Percentiles rank a stretch among this genome's conserved stretches.
Conservation (phyloP, 2,888 invertebrate genomes). For the Melanostoma mellinum region DNA sequence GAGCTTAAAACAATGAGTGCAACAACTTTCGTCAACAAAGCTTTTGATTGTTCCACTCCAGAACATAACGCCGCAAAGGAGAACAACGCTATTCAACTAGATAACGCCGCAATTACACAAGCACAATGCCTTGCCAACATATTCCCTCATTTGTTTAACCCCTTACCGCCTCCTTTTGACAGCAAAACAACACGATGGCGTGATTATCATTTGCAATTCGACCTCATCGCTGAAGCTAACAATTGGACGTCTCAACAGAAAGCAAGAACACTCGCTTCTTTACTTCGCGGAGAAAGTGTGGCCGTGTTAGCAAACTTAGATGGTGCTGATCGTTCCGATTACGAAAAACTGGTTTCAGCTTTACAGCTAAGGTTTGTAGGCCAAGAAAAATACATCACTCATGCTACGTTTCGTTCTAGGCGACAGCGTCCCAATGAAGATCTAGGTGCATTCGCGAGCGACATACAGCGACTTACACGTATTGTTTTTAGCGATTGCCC, state of each 20-base stretch:
- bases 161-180: neutral
- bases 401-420: conserved; percentile 41
- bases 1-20: too few relatives aligned
- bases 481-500: conserved; percentile 20
- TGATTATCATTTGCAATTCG: too few relatives aligned
- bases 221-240: neutral
- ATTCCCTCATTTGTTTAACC: too few relatives aligned
- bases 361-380: conserved; percentile 3
- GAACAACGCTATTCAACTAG: too few relatives aligned
- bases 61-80: too few relatives aligned
- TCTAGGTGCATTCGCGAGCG: conserved; percentile 18
- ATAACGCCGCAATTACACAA: too few relatives aligned
- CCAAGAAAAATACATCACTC: conserved; percentile 35
- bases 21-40: too few relatives aligned
- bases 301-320: conserved; percentile 17
- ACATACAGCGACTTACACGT: conserved; percentile 6
- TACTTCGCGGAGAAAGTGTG: neutral
- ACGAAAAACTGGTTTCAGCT: conserved; percentile 12
- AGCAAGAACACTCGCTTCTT: conserved; percentile 5
- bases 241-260: conserved; percentile 19
- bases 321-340: neutral
- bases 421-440: conserved; percentile 25
- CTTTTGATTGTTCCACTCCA: too few relatives aligned
- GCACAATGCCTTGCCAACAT: too few relatives aligned
- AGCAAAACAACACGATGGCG: too few relatives aligned